Percentiles rank a stretch among this genome's conserved stretches.
Evolutionary conservation across 1,140 invertebrate genomes (phyloP).

Genomic region (Rhysida immarginata): DNA sequence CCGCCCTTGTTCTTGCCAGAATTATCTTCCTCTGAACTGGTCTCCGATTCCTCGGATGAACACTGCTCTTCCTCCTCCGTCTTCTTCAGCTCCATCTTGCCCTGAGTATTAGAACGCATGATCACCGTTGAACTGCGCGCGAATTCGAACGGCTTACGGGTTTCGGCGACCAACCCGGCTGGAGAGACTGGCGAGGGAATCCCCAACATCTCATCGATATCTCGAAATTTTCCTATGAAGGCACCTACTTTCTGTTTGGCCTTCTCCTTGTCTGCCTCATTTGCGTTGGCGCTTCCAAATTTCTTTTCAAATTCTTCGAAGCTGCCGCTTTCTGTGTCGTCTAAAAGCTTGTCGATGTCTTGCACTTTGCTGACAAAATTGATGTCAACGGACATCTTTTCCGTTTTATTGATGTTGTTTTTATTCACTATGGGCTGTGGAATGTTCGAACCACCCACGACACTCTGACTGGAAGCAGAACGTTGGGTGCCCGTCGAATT

Average conservation of each 20-base stretch:
- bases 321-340: neutral
- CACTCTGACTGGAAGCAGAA: too few relatives aligned
- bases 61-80: neutral
- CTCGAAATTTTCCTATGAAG: conserved; percentile 19
- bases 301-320: conserved; percentile 12
- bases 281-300: neutral
- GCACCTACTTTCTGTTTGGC: neutral
- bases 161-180: neutral
- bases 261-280: neutral
- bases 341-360: conserved; percentile 7
- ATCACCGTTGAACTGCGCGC: neutral
- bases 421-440: too few relatives aligned
- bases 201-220: conserved; percentile 22
- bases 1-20: neutral
- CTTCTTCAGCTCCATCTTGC: neutral
- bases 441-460: too few relatives aligned
- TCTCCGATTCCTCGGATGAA: neutral
- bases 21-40: neutral
- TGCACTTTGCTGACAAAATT: conserved; percentile 9
- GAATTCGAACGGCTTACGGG: neutral
- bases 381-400: too few relatives aligned
- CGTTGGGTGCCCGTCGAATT: too few relatives aligned
- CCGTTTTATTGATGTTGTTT: too few relatives aligned
- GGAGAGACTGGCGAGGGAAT: conserved; percentile 16
- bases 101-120: neutral